These are phyloP conservation scores for Psammodynastes pulverulentus DNA, from an alignment of 2,113 vertebrate species.

Conservation along the genomic window DNA sequence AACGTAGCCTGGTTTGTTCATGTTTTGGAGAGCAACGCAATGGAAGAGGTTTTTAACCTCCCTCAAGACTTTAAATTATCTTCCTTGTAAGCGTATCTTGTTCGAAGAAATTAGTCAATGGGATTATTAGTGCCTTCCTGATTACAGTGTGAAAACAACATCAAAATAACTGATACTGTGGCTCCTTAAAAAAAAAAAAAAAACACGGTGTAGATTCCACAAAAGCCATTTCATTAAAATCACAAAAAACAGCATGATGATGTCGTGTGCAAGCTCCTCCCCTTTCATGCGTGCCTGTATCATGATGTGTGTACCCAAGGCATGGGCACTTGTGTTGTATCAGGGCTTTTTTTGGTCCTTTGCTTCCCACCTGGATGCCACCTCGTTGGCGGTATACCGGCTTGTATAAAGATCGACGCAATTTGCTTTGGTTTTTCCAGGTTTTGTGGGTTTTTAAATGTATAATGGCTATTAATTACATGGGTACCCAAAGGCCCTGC, in stretches of 20 bases:
- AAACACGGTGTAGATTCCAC: not conserved
- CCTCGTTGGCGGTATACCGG: not conserved
- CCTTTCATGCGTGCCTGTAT: not conserved
- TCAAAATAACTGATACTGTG: constrained; percentile 34
- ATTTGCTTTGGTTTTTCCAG: not conserved
- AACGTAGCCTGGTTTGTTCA: constrained; percentile 19
- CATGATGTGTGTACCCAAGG: not conserved
- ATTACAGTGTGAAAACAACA: not conserved
- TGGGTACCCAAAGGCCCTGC: not conserved
- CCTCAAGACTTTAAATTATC: constrained; percentile 32
- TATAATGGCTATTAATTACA: not conserved
- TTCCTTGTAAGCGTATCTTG: not conserved
- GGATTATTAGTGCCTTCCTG: constrained; percentile 50
- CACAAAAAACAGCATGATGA: not conserved
- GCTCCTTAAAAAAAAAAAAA: constrained; percentile 5
- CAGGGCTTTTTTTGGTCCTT: not conserved
- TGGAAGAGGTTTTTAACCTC: constrained; percentile 40
- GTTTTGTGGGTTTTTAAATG: constrained; percentile 14
- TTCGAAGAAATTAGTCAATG: constrained; percentile 1
- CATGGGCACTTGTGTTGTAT: not conserved
- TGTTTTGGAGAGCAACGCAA: not conserved
- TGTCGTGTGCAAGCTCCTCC: not conserved
- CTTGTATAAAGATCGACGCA: not conserved
- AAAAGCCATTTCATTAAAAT: not conserved
- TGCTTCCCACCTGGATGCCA: not conserved